phyloP scores from a whole-genome alignment of 2,113 vertebrate genomes.

The Menura novaehollandiae region DNA sequence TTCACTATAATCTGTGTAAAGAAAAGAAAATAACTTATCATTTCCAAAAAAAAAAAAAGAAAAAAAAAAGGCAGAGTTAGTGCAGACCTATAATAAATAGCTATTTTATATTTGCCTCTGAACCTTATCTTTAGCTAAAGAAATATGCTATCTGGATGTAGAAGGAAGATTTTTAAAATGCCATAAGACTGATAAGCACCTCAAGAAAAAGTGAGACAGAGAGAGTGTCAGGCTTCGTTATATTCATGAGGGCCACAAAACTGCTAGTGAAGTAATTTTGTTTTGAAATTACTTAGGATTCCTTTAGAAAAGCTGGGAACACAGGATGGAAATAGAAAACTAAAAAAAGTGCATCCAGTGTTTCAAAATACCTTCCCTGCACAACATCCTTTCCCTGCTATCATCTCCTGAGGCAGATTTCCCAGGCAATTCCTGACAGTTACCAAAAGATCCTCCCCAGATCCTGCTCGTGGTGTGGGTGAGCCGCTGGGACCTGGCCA shows the following conservation, averaged over 20 bases:
- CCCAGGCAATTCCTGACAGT: not conserved
- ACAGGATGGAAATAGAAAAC: constrained; percentile 13
- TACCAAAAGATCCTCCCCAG: not conserved
- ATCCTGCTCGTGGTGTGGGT: not conserved
- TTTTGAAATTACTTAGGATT: constrained; percentile 33
- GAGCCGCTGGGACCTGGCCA: not conserved
- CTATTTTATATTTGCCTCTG: not conserved
- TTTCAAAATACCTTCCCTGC: constrained; percentile 5
- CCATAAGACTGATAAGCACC: not conserved
- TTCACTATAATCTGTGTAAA: not conserved
- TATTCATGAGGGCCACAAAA: constrained; percentile 30
- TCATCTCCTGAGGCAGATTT: not conserved
- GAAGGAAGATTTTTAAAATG: not conserved
- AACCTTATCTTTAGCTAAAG: not conserved
- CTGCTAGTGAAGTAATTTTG: constrained; percentile 12
- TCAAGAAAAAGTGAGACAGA: not conserved
- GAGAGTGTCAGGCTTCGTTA: not conserved
- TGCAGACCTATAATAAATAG: not conserved
- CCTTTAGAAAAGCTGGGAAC: not conserved
- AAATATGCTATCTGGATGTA: not conserved
- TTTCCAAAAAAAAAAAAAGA: not conserved
- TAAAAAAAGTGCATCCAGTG: constrained; percentile 23
- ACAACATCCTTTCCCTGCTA: constrained; percentile 18
- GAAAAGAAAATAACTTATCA: not conserved
- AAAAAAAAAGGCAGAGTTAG: not conserved